Base-by-base conservation (phyloP, 2,113 vertebrate genomes). In the pig (Sus scrofa) region DNA sequence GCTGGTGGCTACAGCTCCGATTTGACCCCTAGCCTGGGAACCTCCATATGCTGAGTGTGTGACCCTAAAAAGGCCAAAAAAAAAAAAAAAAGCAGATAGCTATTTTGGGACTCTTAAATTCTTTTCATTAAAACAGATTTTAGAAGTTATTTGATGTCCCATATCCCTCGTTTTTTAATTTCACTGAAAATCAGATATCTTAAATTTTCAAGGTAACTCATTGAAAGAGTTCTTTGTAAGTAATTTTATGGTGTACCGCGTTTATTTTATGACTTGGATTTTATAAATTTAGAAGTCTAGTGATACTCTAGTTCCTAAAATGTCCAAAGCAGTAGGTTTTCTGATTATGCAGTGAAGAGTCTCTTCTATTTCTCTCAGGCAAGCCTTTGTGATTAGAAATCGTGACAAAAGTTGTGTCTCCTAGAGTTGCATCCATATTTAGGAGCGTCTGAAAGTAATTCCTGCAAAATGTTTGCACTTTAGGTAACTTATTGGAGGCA, bases 71-170 rank as follows among this genome's bases (percentile, higher is more conserved):
- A 44, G 44, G 5, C 44, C 4, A 44, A 44, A 44, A 44, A 44
- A 44, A 44, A 44, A 44, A 44, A 44, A 44, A 44, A 44, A 44
- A 44, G 8, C 16, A 56, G 52, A 15, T 65, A 52, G 54, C 4
- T 86, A 6, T 13, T 89, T 86, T 82, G 56, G 63, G 83, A 71
- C 63, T 88, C 62, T 88, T 39, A 86, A 93, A 19, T 94, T 63
- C 19, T 83, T 32, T 91, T 95, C 50, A 44, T 96, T 88, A 78
- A 93, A 79, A 68, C 58, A 65, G 44, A 65, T 52, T 78, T 71
- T 22, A 79, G 22, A n/a, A 58, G 26, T 63, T 32, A 77, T 60
- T 86, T 62, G 78, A 50, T 77, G 44, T 85, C 96, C n/a, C 65
- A 2, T 78, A 56, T 1, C 3, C 7, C 24, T 34, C 12, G 77